A percentile compares a stretch with the other conserved stretches of the same genome.
Conservation (phyloP, 2,888 invertebrate genomes). For the Lepidonotus clava region DNA sequence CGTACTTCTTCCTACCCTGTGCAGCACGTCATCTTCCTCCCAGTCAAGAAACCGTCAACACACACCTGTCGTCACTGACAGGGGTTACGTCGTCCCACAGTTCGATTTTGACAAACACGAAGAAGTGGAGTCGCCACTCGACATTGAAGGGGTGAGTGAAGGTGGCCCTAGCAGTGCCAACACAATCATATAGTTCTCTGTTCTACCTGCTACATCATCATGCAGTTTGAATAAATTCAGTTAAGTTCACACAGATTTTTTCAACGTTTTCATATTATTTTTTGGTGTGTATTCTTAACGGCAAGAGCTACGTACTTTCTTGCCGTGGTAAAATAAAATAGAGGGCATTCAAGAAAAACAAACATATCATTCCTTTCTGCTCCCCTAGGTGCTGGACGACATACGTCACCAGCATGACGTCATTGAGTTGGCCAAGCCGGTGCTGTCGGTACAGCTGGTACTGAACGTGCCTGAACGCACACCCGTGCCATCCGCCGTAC, state of each 20-base stretch:
- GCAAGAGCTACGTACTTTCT: no score
- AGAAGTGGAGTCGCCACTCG: slow-evolving; percentile 69
- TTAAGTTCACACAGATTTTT: no score
- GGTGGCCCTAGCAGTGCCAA: no score
- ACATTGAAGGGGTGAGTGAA: slow-evolving; percentile 74
- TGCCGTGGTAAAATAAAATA: no score
- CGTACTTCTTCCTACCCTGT: background rate
- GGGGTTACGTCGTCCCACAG: slow-evolving; percentile 73
- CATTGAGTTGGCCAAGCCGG: slow-evolving; percentile 73
- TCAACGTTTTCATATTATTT: no score
- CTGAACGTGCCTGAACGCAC: slow-evolving; percentile 68
- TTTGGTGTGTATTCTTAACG: no score
- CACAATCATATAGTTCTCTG: no score
- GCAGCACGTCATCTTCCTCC: background rate
- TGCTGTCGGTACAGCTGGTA: slow-evolving; percentile 74
- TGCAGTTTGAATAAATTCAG: no score
- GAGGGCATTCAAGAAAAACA: no score
- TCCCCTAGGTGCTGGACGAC: slow-evolving; percentile 74
- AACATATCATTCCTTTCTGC: background rate
- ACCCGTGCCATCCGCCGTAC: background rate
- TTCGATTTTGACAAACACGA: slow-evolving; percentile 76
- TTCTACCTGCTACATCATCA: no score
- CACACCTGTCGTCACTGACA: background rate
- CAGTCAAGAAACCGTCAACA: background rate
- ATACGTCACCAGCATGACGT: slow-evolving; percentile 72